These are phyloP conservation scores for Erethizon dorsatum DNA, from an alignment of 2,797 vertebrate genomes.

Conservation along the genomic window DNA sequence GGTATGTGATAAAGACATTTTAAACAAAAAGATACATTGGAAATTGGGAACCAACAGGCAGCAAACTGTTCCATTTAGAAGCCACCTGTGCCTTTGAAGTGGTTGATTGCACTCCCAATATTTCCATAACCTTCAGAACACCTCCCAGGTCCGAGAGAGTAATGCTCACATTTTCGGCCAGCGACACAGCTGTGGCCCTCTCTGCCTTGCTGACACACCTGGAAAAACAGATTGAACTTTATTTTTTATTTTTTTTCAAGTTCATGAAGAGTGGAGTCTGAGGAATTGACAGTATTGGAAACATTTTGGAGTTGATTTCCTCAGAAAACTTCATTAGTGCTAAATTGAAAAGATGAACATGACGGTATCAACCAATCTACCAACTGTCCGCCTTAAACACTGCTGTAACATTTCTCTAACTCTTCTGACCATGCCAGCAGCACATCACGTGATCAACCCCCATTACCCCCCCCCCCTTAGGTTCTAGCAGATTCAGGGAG, in stretches of 20 bases:
- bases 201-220: background rate
- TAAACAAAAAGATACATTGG: constrained; percentile 59
- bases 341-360: background rate
- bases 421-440: background rate
- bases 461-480: background rate
- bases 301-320: constrained; percentile 47
- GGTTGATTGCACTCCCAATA: background rate
- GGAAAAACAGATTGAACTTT: background rate
- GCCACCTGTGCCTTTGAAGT: background rate
- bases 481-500: background rate
- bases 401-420: background rate
- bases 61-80: background rate
- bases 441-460: background rate
- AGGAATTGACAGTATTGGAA: background rate
- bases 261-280: background rate
- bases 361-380: background rate
- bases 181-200: background rate
- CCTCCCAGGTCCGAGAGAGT: background rate
- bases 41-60: background rate
- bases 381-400: background rate
- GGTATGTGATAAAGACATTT: constrained; percentile 63
- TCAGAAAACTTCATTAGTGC: constrained; percentile 41
- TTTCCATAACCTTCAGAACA: background rate
- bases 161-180: background rate
- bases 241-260: background rate